Evolutionary conservation across 2,888 invertebrate species (phyloP), one percentile per base, ranked within the genome.

Genomic region (Tachina lurida): DNA sequence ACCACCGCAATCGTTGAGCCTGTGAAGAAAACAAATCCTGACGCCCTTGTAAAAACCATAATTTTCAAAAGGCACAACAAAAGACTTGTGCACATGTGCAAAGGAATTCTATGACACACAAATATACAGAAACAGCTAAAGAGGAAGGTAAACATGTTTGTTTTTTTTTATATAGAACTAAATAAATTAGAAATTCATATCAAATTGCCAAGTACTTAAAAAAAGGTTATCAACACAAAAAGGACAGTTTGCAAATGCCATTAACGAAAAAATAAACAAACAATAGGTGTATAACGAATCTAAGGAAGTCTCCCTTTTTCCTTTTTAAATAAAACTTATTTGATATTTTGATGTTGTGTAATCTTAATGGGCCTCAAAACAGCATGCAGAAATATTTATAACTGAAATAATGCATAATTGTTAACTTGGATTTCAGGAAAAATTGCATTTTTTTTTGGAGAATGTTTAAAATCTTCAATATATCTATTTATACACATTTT

Each of bases 11-110:
- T n/a, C 19, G n/a, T 19, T 39, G 17, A 39, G 13, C 15, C 52
- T 43, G 49, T 15, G 58, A 31, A 58, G 22, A 70, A 74, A 63
- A 71, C 19, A 84, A 65, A 76, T 62, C 52, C 63, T 13, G 45
- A 79, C 60, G 75, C 75, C 70, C 71, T 71, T 78, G 62, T 67
- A 54, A 68, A 78, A 52, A 78, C 68, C 71, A 83, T 83, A 52
- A 31, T 74, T 78, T 41, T 39, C 12, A 12, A 47, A 68, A 63
- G 17, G 54, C 63, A 43, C 7, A 22, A 45, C 22, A 65, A 65
- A 31, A 19, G 52, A 54, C 1, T 7, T 17, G 10, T 56, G 65
- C 65, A 45, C 65, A 76, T 45, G 63, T 17, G 65, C 54, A 65
- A 65, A 65, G 58, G 62, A 41, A 49, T 74, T 74, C 52, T 68